Evolutionary conservation across 2,113 vertebrate genomes (phyloP).

Genomic region (Chloebia gouldiae): DNA sequence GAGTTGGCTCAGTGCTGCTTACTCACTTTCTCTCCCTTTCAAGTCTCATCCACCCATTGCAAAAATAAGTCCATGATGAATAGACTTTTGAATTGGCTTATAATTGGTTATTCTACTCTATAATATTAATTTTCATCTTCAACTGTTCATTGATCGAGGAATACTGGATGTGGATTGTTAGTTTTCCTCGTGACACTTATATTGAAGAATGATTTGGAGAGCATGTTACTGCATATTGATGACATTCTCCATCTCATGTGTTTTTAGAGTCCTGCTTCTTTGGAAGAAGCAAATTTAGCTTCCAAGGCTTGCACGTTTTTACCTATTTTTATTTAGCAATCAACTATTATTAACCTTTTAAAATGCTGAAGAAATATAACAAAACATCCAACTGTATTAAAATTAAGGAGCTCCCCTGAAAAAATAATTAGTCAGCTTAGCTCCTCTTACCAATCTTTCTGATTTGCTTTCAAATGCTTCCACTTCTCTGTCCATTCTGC

Average conservation of each 20-base stretch:
- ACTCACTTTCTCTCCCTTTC: background rate
- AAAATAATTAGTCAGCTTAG: background rate
- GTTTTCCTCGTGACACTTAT: constrained; percentile 48
- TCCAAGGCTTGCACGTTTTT: background rate
- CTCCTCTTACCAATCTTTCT: background rate
- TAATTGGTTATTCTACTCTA: constrained; percentile 62
- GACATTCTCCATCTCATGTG: background rate
- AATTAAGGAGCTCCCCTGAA: background rate
- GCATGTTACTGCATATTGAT: constrained; percentile 34
- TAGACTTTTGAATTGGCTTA: constrained; percentile 52
- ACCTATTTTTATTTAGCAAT: background rate
- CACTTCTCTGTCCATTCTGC: background rate
- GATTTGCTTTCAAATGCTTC: background rate
- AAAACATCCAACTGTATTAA: background rate
- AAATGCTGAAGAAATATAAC: background rate
- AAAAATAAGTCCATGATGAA: constrained; percentile 44
- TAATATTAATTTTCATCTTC: constrained; percentile 70
- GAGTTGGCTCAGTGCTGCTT: background rate
- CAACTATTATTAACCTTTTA: background rate
- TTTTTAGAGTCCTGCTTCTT: background rate
- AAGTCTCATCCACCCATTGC: background rate
- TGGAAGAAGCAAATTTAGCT: background rate
- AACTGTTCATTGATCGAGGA: constrained; percentile 63
- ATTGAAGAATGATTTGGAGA: constrained; percentile 56
- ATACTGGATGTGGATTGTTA: constrained; percentile 65